A percentile compares a stretch with the other conserved stretches of the same genome.
phyloP scores from a whole-genome alignment of 2,888 invertebrate genomes.

The Dione vanillae region DNA sequence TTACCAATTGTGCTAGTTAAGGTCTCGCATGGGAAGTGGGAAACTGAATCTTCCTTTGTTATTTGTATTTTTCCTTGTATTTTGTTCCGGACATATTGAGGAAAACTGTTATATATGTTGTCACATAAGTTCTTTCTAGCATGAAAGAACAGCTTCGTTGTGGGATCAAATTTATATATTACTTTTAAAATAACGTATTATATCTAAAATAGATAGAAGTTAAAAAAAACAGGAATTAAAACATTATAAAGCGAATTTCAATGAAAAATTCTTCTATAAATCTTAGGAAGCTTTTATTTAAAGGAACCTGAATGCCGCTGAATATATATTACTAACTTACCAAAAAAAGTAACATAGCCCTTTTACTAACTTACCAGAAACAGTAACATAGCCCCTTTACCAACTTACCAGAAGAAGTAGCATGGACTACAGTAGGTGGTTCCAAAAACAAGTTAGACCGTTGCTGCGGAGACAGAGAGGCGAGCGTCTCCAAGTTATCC shows the following conservation, averaged over 20 bases:
- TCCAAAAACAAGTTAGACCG: slow-evolving; percentile 67
- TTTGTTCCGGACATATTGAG: slow-evolving; percentile 6
- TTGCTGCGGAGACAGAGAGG: slow-evolving; percentile 70
- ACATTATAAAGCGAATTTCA: no score
- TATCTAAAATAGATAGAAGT: no score
- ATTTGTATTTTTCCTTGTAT: slow-evolving; percentile 31
- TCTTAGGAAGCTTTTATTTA: no score
- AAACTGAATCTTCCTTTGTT: slow-evolving; percentile 39
- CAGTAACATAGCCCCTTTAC: no score
- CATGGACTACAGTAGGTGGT: slow-evolving; percentile 67
- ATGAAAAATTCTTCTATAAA: no score
- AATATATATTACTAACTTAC: no score
- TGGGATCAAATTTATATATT: neutral
- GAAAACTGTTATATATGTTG: neutral
- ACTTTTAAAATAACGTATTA: no score
- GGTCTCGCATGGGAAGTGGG: slow-evolving; percentile 46
- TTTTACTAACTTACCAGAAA: no score
- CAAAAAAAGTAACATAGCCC: no score
- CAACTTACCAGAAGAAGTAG: slow-evolving; percentile 62
- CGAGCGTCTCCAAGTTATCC: slow-evolving; percentile 77
- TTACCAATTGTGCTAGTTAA: slow-evolving; percentile 41
- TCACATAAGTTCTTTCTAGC: no score
- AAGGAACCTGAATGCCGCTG: no score
- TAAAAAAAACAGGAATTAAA: no score
- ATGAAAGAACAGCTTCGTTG: neutral